These are phyloP conservation scores for Triplophysa siluroides DNA, from an alignment of 2,113 vertebrate species.

Conservation along the genomic window DNA sequence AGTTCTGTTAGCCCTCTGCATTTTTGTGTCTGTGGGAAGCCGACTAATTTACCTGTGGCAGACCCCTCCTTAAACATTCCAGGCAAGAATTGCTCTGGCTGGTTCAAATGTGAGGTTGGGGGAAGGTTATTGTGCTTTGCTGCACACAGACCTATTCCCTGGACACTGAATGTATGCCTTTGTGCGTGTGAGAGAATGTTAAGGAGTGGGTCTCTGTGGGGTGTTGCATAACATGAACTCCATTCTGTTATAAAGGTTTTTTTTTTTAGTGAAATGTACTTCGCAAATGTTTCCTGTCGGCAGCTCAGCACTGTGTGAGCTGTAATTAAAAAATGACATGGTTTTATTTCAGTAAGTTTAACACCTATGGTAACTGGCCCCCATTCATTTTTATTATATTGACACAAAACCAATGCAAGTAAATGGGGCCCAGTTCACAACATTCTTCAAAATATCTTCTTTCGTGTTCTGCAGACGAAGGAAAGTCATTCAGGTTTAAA, in stretches of 20 bases:
- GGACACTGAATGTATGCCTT: slow-evolving; percentile 22
- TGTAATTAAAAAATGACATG: too few relatives aligned
- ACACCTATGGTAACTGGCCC: too few relatives aligned
- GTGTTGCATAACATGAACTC: slow-evolving; percentile 42
- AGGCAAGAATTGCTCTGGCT: slow-evolving; percentile 24
- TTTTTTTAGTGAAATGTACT: slow-evolving; percentile 5
- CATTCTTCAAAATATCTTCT: too few relatives aligned
- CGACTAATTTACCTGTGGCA: background rate
- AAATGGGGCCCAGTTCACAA: too few relatives aligned
- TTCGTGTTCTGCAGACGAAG: too few relatives aligned
- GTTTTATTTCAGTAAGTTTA: too few relatives aligned
- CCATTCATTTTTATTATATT: too few relatives aligned
- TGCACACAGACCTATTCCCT: slow-evolving; percentile 22
- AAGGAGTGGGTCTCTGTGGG: background rate
- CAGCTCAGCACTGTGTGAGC: background rate
- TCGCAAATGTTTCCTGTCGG: background rate
- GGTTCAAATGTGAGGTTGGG: background rate
- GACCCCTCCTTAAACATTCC: slow-evolving; percentile 7
- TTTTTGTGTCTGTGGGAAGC: background rate
- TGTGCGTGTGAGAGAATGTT: slow-evolving; percentile 9
- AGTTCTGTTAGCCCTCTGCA: too few relatives aligned
- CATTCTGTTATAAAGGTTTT: background rate
- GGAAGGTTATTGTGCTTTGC: slow-evolving; percentile 17
- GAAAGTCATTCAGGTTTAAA: too few relatives aligned
- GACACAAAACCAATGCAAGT: too few relatives aligned